These are phyloP conservation scores for Drosophila sproati DNA, from an alignment of 1,140 invertebrate species.

Conservation along the genomic window DNA sequence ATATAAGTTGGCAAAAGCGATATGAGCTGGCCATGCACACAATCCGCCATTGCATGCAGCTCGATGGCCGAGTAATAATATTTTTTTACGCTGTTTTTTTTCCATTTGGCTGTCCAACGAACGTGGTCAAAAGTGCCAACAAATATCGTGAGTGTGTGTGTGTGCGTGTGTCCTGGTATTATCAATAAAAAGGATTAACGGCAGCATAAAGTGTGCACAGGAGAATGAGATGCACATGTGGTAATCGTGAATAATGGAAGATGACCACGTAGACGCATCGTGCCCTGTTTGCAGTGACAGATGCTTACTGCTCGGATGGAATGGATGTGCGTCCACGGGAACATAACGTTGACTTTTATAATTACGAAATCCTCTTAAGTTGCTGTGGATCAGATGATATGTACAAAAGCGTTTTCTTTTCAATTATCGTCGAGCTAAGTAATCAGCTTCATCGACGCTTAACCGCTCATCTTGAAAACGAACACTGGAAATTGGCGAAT, in stretches of 20 bases:
- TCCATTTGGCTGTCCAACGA: slow-evolving; percentile 25
- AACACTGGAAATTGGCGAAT: too few relatives aligned
- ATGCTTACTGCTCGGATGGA: background rate
- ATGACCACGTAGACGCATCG: slow-evolving; percentile 2
- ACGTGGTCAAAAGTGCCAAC: slow-evolving; percentile 20
- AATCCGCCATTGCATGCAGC: slow-evolving; percentile 30
- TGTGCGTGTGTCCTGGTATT: slow-evolving; percentile 10
- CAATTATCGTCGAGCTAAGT: background rate
- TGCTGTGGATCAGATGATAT: background rate
- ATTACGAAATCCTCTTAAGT: slow-evolving; percentile 18
- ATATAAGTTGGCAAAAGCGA: background rate
- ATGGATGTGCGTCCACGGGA: background rate
- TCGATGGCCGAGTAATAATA: slow-evolving; percentile 69
- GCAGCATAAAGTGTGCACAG: slow-evolving; percentile 24
- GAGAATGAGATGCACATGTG: slow-evolving; percentile 2
- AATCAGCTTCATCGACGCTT: too few relatives aligned
- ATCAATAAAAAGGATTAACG: slow-evolving; percentile 40
- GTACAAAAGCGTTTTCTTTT: background rate
- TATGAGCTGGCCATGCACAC: background rate
- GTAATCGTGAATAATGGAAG: slow-evolving; percentile 18
- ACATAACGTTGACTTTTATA: slow-evolving; percentile 4
- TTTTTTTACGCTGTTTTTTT: slow-evolving; percentile 61
- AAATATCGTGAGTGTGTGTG: background rate
- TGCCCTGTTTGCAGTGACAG: background rate
- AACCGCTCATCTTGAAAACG: too few relatives aligned